Evolutionary conservation across 2,797 vertebrate genomes (phyloP).

Genomic region (Dipus sagitta): DNA sequence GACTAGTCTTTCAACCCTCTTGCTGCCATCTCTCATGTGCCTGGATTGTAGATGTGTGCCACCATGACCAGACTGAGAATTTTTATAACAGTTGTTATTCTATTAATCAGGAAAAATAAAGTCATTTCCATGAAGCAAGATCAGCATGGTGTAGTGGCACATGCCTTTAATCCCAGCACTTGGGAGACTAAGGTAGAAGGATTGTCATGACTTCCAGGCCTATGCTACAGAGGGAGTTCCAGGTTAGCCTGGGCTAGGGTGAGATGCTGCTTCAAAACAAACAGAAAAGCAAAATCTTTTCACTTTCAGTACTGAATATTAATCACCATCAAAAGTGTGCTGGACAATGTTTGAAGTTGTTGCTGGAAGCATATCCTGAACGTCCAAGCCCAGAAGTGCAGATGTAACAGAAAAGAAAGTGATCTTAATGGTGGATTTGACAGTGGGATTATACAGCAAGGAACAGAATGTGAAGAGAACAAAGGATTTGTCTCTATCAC

Average conservation of each 20-base stretch:
- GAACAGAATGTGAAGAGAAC: neutral
- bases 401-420: neutral
- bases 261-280: too few species aligned
- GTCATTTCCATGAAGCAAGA: neutral
- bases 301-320: neutral
- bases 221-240: too few species aligned
- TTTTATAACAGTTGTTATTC: slow-evolving; percentile 27
- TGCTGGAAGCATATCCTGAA: neutral
- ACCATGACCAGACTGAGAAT: neutral
- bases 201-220: too few species aligned
- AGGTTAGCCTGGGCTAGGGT: too few species aligned
- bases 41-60: neutral
- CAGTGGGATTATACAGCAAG: neutral
- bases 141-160: too few species aligned
- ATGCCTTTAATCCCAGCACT: too few species aligned
- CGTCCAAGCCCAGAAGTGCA: neutral
- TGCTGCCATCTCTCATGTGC: too few species aligned
- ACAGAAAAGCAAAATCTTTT: neutral
- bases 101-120: slow-evolving; percentile 28
- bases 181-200: too few species aligned
- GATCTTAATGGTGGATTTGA: neutral
- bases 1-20: neutral
- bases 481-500: neutral
- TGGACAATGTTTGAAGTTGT: neutral
- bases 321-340: neutral